Percentiles rank a stretch among this genome's conserved stretches.
These are phyloP conservation scores for Ophion ventricosus DNA, from an alignment of 2,888 invertebrate species.

Conservation along the genomic window DNA sequence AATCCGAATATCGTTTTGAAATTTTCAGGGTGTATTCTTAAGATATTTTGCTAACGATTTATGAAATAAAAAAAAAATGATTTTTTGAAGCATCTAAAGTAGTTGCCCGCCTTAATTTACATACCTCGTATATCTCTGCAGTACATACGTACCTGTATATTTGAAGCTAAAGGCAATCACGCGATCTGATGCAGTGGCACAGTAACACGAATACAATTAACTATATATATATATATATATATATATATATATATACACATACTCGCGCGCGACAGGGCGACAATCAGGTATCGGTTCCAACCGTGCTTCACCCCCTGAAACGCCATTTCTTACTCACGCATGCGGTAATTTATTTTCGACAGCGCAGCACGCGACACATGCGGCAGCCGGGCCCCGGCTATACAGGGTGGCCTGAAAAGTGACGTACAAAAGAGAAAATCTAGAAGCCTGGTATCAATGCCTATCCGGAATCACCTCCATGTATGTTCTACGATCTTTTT, in stretches of 20 bases:
- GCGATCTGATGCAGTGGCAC: slow-evolving; percentile 42
- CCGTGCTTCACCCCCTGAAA: slow-evolving; percentile 1
- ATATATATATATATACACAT: neutral
- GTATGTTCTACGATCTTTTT: no score
- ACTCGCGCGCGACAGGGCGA: no score
- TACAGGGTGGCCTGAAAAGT: no score
- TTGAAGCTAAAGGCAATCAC: slow-evolving; percentile 25
- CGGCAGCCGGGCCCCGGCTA: no score
- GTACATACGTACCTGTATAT: neutral
- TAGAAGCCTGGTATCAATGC: slow-evolving; percentile 5
- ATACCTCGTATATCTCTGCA: neutral
- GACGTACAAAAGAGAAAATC: neutral
- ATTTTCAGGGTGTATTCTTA: no score
- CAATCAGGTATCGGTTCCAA: neutral
- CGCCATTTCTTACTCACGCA: slow-evolving; percentile 3
- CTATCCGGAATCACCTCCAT: no score
- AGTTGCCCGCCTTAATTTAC: no score
- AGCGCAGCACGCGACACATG: no score
- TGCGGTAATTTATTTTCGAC: neutral
- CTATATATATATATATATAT: neutral
- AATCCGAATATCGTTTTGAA: no score
- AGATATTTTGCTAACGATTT: no score
- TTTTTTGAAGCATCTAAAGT: no score
- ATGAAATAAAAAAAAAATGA: no score
- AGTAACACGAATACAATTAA: slow-evolving; percentile 55